Evolutionary conservation across 2,113 vertebrate genomes (phyloP), one percentile per base, ranked within the genome.

Genomic region (Nymphicus hollandicus): DNA sequence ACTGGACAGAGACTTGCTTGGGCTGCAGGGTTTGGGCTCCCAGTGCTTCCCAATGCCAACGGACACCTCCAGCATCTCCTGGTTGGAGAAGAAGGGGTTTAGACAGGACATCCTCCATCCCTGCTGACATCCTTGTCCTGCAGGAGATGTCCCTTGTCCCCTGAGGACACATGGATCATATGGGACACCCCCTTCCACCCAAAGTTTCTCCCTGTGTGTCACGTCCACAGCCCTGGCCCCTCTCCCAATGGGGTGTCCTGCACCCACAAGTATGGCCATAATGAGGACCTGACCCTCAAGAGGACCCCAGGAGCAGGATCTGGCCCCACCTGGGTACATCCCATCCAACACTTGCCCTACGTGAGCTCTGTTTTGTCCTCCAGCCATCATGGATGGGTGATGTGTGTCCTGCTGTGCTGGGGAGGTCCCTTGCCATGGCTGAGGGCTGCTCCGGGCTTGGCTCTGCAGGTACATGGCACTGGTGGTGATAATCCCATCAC

Each of bases 1-100:
- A 52, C 96, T 98, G 76, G 73, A n/a, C 3, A 92, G 6, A 4
- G 97, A 98, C 5, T 78, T 90, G 10, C 96, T 97, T 0, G 84
- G 96, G 84, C 88, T 98, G 13, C 56, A 74, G 58, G 47, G 12
- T 68, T 81, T 70, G 89, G 69, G 55, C 17, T 92, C 80, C 72
- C 44, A 31, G 17, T 0, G 13, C 18, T 92, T 88, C 81, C 55
- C 28, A 23, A 33, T 0, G 5, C 50, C 50, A 4, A 4, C 3
- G 9, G 13, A 3, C 0, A 0, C 19, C 61, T 89, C 52, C 0
- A 8, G 6, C 22, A 5, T 39, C 7, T 1, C 69, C 95, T 96
- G 61, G 35, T 58, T 47, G 27, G 25, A 47, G 49, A 88, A 89
- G 20, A 60, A 56, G 9, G 6, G 7, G 10, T 19, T 50, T 41